These are phyloP conservation scores for Carabus problematicus DNA, from an alignment of 2,888 invertebrate genomes.

Conservation along the genomic window DNA sequence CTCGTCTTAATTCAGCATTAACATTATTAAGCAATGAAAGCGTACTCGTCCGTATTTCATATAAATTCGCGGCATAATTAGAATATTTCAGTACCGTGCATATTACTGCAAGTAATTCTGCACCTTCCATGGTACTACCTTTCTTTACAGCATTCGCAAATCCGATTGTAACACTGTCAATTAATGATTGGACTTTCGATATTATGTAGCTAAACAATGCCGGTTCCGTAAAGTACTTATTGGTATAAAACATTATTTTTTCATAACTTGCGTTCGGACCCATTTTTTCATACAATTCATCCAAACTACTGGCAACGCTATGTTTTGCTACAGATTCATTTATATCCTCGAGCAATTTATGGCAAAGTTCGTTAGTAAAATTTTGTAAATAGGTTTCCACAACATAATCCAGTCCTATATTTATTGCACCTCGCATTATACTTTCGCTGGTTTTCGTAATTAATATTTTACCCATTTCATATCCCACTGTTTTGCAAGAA, in stretches of 20 bases:
- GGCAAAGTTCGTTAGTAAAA: conserved; percentile 37
- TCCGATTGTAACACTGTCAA: neutral
- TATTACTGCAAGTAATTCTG: neutral
- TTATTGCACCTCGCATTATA: conserved; percentile 33
- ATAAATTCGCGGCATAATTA: conserved; percentile 28
- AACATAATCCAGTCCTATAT: conserved; percentile 33
- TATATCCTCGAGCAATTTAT: conserved; percentile 27
- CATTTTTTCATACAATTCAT: conserved; percentile 17
- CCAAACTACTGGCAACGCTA: conserved; percentile 12
- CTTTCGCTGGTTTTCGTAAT: conserved; percentile 37
- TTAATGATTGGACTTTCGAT: neutral
- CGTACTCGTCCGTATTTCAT: conserved; percentile 28
- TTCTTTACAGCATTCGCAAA: neutral
- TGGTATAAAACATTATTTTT: conserved; percentile 26
- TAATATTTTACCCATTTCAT: conserved; percentile 39
- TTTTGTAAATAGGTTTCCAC: conserved; percentile 40
- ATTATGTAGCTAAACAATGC: neutral
- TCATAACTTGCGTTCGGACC: conserved; percentile 26
- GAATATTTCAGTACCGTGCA: neutral
- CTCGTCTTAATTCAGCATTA: conserved; percentile 23
- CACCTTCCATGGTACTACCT: neutral
- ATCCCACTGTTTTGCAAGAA: conserved; percentile 21
- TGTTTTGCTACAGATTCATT: conserved; percentile 16
- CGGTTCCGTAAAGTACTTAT: conserved; percentile 30
- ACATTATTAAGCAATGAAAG: conserved; percentile 26